Percentiles rank a stretch among this genome's conserved stretches.
Conservation (phyloP, 2,113 vertebrate species). For the Silurus meridionalis region DNA sequence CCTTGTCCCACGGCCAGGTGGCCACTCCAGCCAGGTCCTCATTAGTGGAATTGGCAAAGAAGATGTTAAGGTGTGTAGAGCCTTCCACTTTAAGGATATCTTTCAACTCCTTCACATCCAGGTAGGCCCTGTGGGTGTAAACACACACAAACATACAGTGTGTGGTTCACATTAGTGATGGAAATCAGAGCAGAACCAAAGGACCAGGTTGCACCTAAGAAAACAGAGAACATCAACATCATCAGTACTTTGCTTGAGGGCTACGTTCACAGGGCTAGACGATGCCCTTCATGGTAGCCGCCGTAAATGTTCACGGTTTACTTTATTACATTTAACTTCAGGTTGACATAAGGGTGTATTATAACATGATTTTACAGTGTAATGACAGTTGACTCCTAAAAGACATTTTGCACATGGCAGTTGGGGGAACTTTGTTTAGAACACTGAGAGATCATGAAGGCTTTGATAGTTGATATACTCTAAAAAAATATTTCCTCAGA, state of each 20-base stretch:
- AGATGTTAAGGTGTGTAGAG: conserved; percentile 96
- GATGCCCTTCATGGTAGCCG: background rate
- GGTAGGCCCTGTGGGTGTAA: conserved; percentile 83
- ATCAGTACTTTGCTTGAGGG: background rate
- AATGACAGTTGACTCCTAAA: background rate
- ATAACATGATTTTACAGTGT: background rate
- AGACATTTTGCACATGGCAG: background rate
- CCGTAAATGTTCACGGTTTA: background rate
- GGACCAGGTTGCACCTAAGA: background rate
- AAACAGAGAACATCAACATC: background rate
- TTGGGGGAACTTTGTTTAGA: background rate
- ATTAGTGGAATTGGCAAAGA: conserved; percentile 97
- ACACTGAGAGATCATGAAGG: background rate
- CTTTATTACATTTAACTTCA: background rate
- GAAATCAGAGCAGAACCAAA: conserved; percentile 42
- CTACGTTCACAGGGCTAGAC: background rate
- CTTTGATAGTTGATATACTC: background rate
- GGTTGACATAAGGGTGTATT: background rate
- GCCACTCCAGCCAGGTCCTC: conserved; percentile 95
- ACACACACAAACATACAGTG: conserved; percentile 20
- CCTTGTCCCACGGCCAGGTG: conserved; percentile 99
- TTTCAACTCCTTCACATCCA: conserved; percentile 96
- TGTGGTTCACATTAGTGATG: background rate
- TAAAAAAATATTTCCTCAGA: background rate
- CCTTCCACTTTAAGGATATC: conserved; percentile 89